Percentiles rank a stretch among this genome's conserved stretches.
phyloP scores from a whole-genome alignment of 2,888 invertebrate species.

The Tachystola acroxantha region DNA sequence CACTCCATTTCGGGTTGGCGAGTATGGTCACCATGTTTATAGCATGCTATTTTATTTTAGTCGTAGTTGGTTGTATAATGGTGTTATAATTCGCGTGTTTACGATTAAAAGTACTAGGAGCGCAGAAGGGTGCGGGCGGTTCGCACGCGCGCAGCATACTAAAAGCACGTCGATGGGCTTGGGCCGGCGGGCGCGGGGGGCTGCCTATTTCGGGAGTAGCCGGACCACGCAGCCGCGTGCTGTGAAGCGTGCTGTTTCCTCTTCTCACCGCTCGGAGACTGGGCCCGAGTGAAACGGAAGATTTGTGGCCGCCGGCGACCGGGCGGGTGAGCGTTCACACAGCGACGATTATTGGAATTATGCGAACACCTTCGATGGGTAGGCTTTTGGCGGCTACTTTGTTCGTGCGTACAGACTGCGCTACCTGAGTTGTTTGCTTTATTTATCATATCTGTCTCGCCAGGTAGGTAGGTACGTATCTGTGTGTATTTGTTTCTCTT shows the following conservation, averaged over 20 bases:
- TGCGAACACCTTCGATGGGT: conserved; percentile 11
- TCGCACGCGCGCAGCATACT: conserved; percentile 79
- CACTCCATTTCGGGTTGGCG: conserved; percentile 75
- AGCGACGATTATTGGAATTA: conserved; percentile 10
- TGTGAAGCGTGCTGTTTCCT: conserved; percentile 76
- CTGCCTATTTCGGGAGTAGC: conserved; percentile 76
- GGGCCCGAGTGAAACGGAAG: conserved; percentile 76
- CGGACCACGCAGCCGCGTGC: conserved; percentile 76
- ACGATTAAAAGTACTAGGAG: conserved; percentile 50
- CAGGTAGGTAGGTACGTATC: no score
- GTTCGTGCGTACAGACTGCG: no score
- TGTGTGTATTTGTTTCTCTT: no score
- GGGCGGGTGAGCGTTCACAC: conserved; percentile 32
- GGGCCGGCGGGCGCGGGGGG: conserved; percentile 55
- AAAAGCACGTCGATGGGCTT: conserved; percentile 77
- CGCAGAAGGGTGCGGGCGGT: conserved; percentile 75
- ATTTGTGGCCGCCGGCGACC: conserved; percentile 61
- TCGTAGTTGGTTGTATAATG: conserved; percentile 22
- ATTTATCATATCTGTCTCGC: no score
- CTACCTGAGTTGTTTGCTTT: no score
- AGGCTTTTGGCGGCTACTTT: no score
- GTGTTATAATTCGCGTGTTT: conserved; percentile 47
- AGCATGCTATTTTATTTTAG: conserved; percentile 52
- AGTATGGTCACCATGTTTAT: conserved; percentile 70
- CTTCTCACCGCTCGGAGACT: conserved; percentile 66